Evolutionary conservation across 2,113 vertebrate genomes (phyloP), one percentile per base, ranked within the genome.

Genomic region (Lepus americanus): DNA sequence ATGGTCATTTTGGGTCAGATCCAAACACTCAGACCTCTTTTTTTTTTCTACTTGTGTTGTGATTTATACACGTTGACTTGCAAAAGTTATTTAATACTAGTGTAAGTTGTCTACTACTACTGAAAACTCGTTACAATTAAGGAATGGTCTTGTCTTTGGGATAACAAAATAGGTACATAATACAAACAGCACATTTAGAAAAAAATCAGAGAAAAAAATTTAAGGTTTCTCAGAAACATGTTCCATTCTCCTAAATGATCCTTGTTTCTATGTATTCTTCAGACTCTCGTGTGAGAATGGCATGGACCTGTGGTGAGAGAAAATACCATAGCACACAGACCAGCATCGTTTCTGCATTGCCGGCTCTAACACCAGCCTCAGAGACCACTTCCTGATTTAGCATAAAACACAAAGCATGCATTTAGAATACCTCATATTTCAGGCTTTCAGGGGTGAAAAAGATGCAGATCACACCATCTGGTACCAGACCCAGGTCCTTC

Each of bases 1-100:
- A 98, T 98, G 96, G 95, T 87, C 86, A 96, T 92, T 97, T 87
- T 97, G 98, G 96, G 78, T 95, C 69, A 67, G 82, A 92, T 95
- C 93, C 97, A 98, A 97, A 87, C n/a, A 90, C 94, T 97, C 73
- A 95, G 90, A 95, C 17, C 6, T 96, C 93, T 82, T 92, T 95
- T 92, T 90, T 96, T 95, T 66, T 90, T 89, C 86, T 82, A 33
- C 90, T 90, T 82, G 74, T 95, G 73, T 93, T 97, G 92, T 92
- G 7, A 95, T 97, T 96, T 97, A 85, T 94, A 90, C 3, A 5
- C 78, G 70, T 92, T 96, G 89, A 97, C 97, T 97, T 96, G 96
- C 25, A 88, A 95, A 69, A 70, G 1, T 51, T 64, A 81, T 92
- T 97, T 97, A 49, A 88, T 97, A 94, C 16, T 86, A 44, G 33